Evolutionary conservation across 2,797 vertebrate species (phyloP), one percentile per base, ranked within the genome.

Genomic region (Myotis findleyi): DNA sequence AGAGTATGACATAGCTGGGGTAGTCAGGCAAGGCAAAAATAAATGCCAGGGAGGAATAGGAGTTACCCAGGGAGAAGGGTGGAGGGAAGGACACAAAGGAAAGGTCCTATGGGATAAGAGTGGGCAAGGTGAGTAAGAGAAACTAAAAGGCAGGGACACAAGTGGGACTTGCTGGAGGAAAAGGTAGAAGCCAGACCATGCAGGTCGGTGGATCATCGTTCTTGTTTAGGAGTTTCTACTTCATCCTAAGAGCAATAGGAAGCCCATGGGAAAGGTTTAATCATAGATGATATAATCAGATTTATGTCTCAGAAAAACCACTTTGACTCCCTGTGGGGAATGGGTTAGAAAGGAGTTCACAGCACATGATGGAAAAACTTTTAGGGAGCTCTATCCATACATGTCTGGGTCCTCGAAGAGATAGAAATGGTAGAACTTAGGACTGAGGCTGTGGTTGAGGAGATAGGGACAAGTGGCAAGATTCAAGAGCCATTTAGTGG

Each of bases 291-390:
- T 51, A 3, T 71, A 71, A 82, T 92, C 51, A 71, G 84, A 30
- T n/a, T 59, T 92, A 66, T 59, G 27, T 91, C 21, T 82, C 51
- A 87, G 76, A 72, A 87, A 83, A 79, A 91, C 20, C 21, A 47
- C 12, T 59, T 68, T 64, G n/a, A 51, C 36, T 90, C 2, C 27
- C 69, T 57, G 13, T 81, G 44, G 30, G 38, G n/a, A 81, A 25
- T 64, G 44, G 33, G 57, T 69, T 82, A 93, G 30, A 66, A 44
- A 94, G 23, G 36, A 81, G 8, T 18, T 93, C 49, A 27, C 14
- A 68, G 71, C 57, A 51, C 69, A 23, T 64, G 33, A 85, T 16
- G 27, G 38, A 85, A 77, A n/a, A 71, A 49, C 6, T 23, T 0
- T 55, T 73, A 49, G 36, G 36, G 30, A 14, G 6, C 18, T 41